Base-by-base conservation (phyloP, 2,113 vertebrate genomes). In the Egretta garzetta region DNA sequence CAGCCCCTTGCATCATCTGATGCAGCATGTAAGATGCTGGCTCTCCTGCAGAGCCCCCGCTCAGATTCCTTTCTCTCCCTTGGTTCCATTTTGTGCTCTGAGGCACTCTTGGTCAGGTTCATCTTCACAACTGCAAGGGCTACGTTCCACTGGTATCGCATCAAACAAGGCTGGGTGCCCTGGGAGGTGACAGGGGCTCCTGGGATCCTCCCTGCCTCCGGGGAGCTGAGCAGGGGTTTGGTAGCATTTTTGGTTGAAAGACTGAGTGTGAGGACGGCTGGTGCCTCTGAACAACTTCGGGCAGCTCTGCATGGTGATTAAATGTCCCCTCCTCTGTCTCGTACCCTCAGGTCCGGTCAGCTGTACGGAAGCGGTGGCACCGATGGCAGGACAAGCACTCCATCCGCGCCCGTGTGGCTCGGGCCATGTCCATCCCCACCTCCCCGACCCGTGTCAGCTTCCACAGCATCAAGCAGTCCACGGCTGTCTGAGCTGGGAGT, bases 381-480 rank as follows among this genome's bases (percentile, higher is more conserved):
- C 99, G 99, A 0, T 99, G 99, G 99, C 99, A 99, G 98, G 99
- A 99, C 98, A 99, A 99, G 73, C 99, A 99, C 89, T 99, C 99
- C 8, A 98, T 99, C 97, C 98, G 99, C 0, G 98, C 98, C 77
- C 96, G 99, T 0, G 98, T 99, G 96, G 99, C 99, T 35, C 98
- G 99, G 16, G 99, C 99, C 93, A 99, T 99, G 99, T 99, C 99
- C 97, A 99, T 99, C 94, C 99, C 99, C 90, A 99, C 99, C 6
- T 99, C 99, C 9, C 99, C 99, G 0, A 99, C 99, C 15, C 98
- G 99, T 0, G 98, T 99, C 98, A 99, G 99, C 98, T 99, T 99
- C 85, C 99, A 99, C 98, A 99, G 99, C 98, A 99, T 99, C 98
- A 99, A 99, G 97, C 99, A 99, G 96, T 99, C 99, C 68, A 96